A percentile compares a stretch with the other conserved stretches of the same genome.
These are phyloP conservation scores for Aepyceros melampus DNA, from an alignment of 2,113 vertebrate genomes.

Conservation along the genomic window DNA sequence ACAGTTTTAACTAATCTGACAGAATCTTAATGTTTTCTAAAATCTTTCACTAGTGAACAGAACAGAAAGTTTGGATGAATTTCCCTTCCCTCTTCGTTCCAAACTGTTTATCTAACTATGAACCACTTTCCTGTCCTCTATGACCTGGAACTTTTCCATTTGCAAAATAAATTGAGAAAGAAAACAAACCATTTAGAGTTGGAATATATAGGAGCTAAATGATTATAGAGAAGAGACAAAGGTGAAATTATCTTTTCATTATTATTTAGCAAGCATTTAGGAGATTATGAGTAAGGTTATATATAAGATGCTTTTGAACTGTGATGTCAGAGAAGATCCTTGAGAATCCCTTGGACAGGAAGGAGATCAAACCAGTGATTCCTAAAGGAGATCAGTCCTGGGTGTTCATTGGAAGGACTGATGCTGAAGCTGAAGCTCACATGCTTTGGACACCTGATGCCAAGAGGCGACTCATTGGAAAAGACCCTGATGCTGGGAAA, in stretches of 20 bases:
- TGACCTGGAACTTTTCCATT: not conserved
- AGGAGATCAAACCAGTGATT: not conserved
- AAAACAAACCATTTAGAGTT: not conserved
- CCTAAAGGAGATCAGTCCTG: not conserved
- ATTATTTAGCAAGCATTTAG: not conserved
- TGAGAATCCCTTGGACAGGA: not conserved
- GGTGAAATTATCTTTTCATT: not conserved
- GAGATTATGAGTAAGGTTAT: not conserved
- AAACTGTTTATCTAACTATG: not conserved
- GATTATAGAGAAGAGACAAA: not conserved
- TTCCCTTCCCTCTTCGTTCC: not conserved
- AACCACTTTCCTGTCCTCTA: fast-evolving
- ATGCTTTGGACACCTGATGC: not conserved
- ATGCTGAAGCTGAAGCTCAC: not conserved
- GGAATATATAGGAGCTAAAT: not conserved
- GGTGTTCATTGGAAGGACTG: not conserved
- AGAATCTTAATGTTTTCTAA: not conserved
- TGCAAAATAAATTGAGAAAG: not conserved
- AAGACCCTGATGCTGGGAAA: not conserved
- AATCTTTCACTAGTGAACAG: not conserved
- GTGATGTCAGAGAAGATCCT: not conserved
- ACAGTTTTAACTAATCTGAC: not conserved
- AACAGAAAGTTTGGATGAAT: not conserved
- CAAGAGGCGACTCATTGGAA: not conserved
- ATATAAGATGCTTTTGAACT: not conserved